phyloP scores from a whole-genome alignment of 2,113 vertebrate species.

The Peromyscus leucopus region DNA sequence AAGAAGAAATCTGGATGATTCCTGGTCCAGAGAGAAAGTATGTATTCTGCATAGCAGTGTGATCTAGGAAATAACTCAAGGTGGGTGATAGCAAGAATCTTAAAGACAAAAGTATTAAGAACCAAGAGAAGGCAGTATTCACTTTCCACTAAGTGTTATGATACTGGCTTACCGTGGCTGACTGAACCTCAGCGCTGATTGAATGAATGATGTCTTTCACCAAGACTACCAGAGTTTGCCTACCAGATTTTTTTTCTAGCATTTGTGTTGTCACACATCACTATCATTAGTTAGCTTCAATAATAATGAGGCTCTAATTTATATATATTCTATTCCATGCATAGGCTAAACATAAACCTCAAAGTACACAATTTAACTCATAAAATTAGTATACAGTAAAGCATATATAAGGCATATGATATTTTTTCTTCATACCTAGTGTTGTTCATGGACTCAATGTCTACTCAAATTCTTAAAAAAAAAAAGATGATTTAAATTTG shows the following conservation, averaged over 20 bases:
- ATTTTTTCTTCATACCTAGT: background rate
- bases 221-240: background rate
- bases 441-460: background rate
- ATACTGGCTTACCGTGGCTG: background rate
- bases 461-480: background rate
- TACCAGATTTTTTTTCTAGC: background rate
- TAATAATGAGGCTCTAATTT: background rate
- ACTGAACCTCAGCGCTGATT: accelerated
- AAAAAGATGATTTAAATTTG: background rate
- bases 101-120: background rate
- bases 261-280: background rate
- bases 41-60: background rate
- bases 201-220: background rate
- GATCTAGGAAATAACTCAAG: background rate
- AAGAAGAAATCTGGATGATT: background rate
- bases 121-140: background rate
- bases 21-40: background rate
- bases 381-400: background rate
- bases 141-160: background rate
- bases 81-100: background rate
- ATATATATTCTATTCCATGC: background rate
- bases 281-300: background rate
- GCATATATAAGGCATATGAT: background rate
- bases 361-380: background rate
- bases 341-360: background rate